Evolutionary conservation across 2,797 vertebrate species (phyloP), one percentile per base, ranked within the genome.

Genomic region (Adelosebastes latens): DNA sequence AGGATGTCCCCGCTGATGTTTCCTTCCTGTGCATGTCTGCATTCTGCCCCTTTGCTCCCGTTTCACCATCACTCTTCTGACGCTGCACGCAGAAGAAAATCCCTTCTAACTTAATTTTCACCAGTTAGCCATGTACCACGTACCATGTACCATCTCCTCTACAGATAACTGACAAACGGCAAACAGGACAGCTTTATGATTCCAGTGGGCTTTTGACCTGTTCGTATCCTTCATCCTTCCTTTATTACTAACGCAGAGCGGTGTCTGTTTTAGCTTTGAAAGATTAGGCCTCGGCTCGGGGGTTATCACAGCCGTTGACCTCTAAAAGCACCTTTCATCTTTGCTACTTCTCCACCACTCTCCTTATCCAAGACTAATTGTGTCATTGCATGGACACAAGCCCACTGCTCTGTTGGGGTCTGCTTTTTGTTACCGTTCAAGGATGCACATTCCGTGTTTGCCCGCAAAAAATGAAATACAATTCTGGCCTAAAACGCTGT

Each of bases 361-460:
- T 75, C 60, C 68, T 89, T 86, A 92, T 87, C 88, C 77, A 7
- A 55, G 39, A 88, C 89, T 87, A 92, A 93, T 90, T 86, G 84
- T 67, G 82, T 78, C 76, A 82, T 39, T 75, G 81, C 79, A 77
- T 62, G 66, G 88, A 81, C 74, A 82, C 68, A 66, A 75, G 10
- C 56, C 60, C 31, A 29, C 67, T 75, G 82, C 68, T 81, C 77
- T 72, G 72, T n/a, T 16, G 63, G 18, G 55, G 72, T 92, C 90
- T 93, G 91, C 42, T 87, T 82, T 84, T 69, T 68, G 83, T 92
- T 85, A 77, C 75, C 5, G 78, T 64, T 42, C 56, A 70, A 70
- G 67, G 72, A 62, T 27, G 79, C 71, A 64, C 62, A 80, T 87
- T 93, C 84, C n/a, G 18, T 22, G 1, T 42, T 55, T 56, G 65